Evolutionary conservation across 1,140 invertebrate genomes (phyloP), one percentile per base, ranked within the genome.

Genomic region (Nephila pilipes): DNA sequence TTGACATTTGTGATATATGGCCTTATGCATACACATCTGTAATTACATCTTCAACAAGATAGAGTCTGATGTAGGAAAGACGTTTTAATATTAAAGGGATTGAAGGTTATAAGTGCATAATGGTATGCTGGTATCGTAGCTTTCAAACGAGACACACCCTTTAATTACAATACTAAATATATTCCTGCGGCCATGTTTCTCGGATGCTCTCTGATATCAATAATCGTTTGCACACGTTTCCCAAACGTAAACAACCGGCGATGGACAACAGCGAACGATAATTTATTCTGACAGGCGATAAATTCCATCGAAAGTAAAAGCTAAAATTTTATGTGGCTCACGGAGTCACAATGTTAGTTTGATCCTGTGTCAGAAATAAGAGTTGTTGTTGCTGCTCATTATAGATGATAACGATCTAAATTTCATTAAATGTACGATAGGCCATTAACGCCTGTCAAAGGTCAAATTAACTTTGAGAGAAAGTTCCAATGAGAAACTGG

Each of bases 121-220:
- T 46, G 6, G 46, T 46, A 46, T 46, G 46, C 46, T 46, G 46
- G 46, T 4, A 46, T 46, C 46, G 46, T 46, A 46, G 46, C 46
- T 46, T 46, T 75, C 25, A 29, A 75, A 75, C 25, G 10, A 75
- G 69, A 18, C 69, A 20, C 69, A 75, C 69, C 29, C 25, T 36
- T 36, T 75, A 75, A 75, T 75, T 75, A 75, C 36, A 18, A 75
- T 75, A 75, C 29, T 75, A 12, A 32, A 75, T 75, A 75, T 75
- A 75, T 16, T 75, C 69, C 69, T 36, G 0, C 0, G 69, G 69
- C 29, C 4, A 75, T 75, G 4, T 75, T 36, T 32, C 18, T 16
- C 29, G 3, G 32, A 75, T 75, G 29, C 65, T 75, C 36, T 75
- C 69, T 75, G 29, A 18, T 32, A 36, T 75, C 69, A 18, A 75